Conservation (phyloP, 1,140 invertebrate genomes). For the Orussus abietinus region DNA sequence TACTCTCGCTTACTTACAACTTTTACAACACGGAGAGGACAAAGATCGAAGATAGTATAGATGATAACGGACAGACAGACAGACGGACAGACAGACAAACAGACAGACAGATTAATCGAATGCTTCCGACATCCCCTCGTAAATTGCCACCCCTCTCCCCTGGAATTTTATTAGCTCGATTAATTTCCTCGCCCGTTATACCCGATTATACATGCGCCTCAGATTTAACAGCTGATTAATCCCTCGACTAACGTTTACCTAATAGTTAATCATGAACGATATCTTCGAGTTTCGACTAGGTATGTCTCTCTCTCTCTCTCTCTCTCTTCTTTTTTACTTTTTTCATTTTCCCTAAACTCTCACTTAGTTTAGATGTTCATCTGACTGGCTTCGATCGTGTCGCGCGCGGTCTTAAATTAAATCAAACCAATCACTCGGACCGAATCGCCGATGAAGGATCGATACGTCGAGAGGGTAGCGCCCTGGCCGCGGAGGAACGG, state of each 20-base stretch:
- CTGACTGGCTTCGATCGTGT: slow-evolving; percentile 28
- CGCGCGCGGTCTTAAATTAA: too few species aligned
- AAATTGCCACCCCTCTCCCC: background rate
- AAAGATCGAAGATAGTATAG: slow-evolving; percentile 39
- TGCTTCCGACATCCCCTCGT: slow-evolving; percentile 6
- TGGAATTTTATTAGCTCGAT: slow-evolving; percentile 3
- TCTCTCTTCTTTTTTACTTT: slow-evolving; percentile 1
- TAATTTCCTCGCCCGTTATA: slow-evolving; percentile 13
- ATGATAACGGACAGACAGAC: slow-evolving; percentile 42
- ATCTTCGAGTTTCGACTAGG: too few species aligned
- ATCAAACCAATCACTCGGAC: too few species aligned
- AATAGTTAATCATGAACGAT: too few species aligned
- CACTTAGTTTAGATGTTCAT: slow-evolving; percentile 25
- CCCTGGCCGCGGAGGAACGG: too few species aligned
- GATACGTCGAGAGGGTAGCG: too few species aligned
- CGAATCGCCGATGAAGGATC: too few species aligned
- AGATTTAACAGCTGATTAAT: slow-evolving; percentile 7
- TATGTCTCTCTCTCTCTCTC: slow-evolving; percentile 7
- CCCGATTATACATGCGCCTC: slow-evolving; percentile 8
- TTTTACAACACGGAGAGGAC: slow-evolving; percentile 50
- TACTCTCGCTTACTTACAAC: slow-evolving; percentile 33
- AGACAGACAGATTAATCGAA: slow-evolving; percentile 41
- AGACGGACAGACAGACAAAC: slow-evolving; percentile 43
- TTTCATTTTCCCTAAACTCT: slow-evolving; percentile 23
- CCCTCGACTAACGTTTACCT: slow-evolving; percentile 24